Conservation (phyloP, 2,888 invertebrate genomes). For the Hyposoter dolosus region DNA sequence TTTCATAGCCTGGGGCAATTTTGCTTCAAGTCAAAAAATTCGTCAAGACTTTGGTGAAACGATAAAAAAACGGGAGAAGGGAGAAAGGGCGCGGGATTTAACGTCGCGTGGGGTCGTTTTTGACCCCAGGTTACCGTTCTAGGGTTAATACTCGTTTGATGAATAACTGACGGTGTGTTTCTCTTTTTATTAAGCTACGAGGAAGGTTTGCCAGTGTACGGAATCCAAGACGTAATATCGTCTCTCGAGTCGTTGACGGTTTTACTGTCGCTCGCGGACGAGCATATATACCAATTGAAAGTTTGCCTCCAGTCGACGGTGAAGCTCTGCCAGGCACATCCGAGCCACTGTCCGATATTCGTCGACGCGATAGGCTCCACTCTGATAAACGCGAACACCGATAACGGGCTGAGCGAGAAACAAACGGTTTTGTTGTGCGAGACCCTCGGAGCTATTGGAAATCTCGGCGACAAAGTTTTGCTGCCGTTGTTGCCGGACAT, state of each 20-base stretch:
- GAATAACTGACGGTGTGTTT: background rate
- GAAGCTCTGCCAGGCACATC: conserved; percentile 88
- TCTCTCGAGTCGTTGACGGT: conserved; percentile 90
- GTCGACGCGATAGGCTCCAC: conserved; percentile 88
- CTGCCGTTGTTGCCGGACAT: conserved; percentile 87
- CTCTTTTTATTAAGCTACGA: conserved; percentile 86
- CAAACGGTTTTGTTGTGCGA: conserved; percentile 88
- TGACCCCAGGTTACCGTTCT: too few relatives aligned
- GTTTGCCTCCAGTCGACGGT: conserved; percentile 91
- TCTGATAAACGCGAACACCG: conserved; percentile 78
- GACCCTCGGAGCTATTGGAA: conserved; percentile 91
- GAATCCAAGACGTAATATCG: conserved; percentile 88
- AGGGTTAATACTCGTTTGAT: background rate
- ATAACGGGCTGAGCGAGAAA: conserved; percentile 76
- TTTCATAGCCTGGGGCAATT: too few relatives aligned
- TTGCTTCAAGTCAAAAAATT: too few relatives aligned
- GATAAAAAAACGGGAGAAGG: too few relatives aligned
- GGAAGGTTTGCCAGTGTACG: conserved; percentile 88
- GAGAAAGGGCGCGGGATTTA: too few relatives aligned
- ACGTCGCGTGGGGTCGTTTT: too few relatives aligned
- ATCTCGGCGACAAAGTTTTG: conserved; percentile 86
- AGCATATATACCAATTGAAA: conserved; percentile 87
- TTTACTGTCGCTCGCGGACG: conserved; percentile 84
- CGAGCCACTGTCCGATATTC: conserved; percentile 88
- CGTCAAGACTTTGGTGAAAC: too few relatives aligned